These are phyloP conservation scores for Schizopygopsis pylzovi DNA, from an alignment of 2,797 vertebrate genomes.

Conservation along the genomic window DNA sequence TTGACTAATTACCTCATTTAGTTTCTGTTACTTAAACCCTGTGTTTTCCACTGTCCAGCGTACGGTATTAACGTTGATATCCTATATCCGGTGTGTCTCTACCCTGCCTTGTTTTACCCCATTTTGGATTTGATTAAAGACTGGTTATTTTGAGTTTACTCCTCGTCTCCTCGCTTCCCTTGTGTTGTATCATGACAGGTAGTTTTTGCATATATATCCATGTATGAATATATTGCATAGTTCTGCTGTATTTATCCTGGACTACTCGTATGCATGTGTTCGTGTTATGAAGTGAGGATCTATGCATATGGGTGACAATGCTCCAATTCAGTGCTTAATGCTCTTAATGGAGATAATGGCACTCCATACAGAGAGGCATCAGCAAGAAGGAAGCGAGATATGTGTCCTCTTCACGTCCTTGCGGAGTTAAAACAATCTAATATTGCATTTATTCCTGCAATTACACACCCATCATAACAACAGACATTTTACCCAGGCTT, in stretches of 20 bases:
- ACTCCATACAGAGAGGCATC: slow-evolving; percentile 34
- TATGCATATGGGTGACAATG: slow-evolving; percentile 16
- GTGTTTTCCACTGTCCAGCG: too few species aligned
- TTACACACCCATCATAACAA: slow-evolving; percentile 53
- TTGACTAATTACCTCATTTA: too few species aligned
- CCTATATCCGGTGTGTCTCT: too few species aligned
- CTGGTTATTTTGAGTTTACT: too few species aligned
- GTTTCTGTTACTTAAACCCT: too few species aligned
- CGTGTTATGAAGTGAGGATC: slow-evolving; percentile 32
- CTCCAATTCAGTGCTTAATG: slow-evolving; percentile 27
- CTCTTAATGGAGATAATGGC: slow-evolving; percentile 55
- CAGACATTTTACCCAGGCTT: slow-evolving; percentile 23
- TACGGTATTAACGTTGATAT: too few species aligned
- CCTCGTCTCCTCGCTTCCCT: too few species aligned
- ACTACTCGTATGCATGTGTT: slow-evolving; percentile 15
- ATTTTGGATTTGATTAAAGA: too few species aligned
- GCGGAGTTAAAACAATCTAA: slow-evolving; percentile 41
- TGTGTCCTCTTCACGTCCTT: slow-evolving; percentile 33
- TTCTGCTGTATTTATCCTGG: neutral
- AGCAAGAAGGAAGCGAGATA: slow-evolving; percentile 19
- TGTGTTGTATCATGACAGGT: neutral
- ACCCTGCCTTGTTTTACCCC: too few species aligned
- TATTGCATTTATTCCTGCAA: slow-evolving; percentile 50
- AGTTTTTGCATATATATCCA: neutral
- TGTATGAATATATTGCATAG: neutral